These are phyloP conservation scores for Scaptomyza hsui DNA, from an alignment of 1,140 invertebrate species.

Conservation along the genomic window DNA sequence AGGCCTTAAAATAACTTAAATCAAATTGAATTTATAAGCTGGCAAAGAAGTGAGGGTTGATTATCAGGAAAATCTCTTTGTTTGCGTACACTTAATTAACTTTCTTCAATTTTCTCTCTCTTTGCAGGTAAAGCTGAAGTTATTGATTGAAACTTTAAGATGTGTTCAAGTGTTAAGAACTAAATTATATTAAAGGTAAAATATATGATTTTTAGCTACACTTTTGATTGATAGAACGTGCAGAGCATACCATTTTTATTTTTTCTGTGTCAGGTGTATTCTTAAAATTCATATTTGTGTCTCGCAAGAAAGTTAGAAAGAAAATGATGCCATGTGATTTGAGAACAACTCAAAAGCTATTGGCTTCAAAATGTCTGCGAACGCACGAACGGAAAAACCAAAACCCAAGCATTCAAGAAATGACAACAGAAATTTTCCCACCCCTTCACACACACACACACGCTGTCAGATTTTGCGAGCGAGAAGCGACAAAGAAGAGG, in stretches of 20 bases:
- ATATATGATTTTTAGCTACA: not conserved
- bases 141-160: not conserved
- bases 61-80: not conserved
- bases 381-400: constrained; percentile 32
- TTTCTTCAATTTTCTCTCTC: constrained; percentile 17
- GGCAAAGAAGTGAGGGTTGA: not conserved
- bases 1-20: constrained; percentile 47
- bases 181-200: too few species aligned
- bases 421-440: constrained; percentile 67
- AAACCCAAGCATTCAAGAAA: constrained; percentile 70
- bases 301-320: not conserved
- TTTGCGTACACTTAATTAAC: not conserved
- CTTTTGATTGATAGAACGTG: constrained; percentile 5
- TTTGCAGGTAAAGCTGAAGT: constrained; percentile 54
- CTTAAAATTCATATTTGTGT: constrained; percentile 11
- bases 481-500: not conserved
- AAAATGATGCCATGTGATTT: constrained; percentile 16
- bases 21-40: constrained; percentile 24
- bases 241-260: not conserved
- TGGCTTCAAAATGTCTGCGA: constrained; percentile 21
- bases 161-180: not conserved
- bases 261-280: constrained; percentile 12
- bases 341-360: constrained; percentile 2
- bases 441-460: constrained; percentile 2
- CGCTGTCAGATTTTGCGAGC: constrained; percentile 59